These are phyloP conservation scores for Ennomos fuscantarius DNA, from an alignment of 2,888 invertebrate genomes.

Conservation along the genomic window DNA sequence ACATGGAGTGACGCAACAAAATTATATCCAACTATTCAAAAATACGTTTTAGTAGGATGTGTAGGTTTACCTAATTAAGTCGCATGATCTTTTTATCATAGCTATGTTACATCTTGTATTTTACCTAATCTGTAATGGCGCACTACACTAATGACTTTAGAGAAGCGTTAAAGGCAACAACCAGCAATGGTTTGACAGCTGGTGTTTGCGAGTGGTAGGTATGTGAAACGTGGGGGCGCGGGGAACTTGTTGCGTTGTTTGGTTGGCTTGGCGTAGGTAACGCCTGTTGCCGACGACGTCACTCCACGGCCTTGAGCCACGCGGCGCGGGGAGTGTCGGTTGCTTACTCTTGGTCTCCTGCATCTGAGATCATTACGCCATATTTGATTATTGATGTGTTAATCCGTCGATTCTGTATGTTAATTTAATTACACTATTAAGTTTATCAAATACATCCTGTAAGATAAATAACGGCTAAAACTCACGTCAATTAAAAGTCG, in stretches of 20 bases:
- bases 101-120: background rate
- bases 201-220: constrained; percentile 67
- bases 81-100: no score
- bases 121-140: constrained; percentile 5
- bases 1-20: constrained; percentile 20
- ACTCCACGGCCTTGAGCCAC: constrained; percentile 68
- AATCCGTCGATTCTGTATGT: constrained; percentile 8
- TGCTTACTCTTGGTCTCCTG: constrained; percentile 35
- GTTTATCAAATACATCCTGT: no score
- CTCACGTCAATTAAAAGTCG: no score
- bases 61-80: no score
- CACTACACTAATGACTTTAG: constrained; percentile 7
- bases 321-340: constrained; percentile 61
- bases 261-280: constrained; percentile 65
- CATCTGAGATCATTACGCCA: constrained; percentile 30
- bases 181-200: constrained; percentile 47
- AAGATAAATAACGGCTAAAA: no score
- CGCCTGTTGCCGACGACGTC: constrained; percentile 70
- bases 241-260: constrained; percentile 83
- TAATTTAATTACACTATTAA: no score
- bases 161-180: constrained; percentile 12
- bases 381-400: constrained; percentile 26
- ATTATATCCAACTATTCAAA: no score
- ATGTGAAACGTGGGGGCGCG: constrained; percentile 66
- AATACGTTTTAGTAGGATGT: background rate